Base-by-base conservation (phyloP, 2,888 invertebrate species). In the Ceriagrion tenellum region DNA sequence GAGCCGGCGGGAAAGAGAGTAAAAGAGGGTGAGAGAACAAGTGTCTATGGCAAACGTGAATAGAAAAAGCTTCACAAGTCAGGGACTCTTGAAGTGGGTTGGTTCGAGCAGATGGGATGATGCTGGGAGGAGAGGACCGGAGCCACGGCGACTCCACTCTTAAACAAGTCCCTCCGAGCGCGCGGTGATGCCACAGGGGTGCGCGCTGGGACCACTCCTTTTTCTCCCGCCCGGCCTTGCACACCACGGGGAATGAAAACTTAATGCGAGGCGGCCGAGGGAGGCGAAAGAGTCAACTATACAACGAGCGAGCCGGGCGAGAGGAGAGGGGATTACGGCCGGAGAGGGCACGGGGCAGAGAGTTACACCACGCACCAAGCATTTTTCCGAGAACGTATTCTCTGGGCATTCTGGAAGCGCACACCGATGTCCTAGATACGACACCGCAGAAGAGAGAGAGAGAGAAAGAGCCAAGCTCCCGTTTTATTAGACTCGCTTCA, bases 231-330 rank as follows among this genome's bases (percentile, higher is more conserved):
- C 47, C 40, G 63, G 18, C 16, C 81, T 81, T 35, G 13, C 81
- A 81, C 81, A 81, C 93, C 47, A 40, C 93, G 16, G 26, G 18
- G 93, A 93, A 93, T 93, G 93, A 93, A 93, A 93, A 93, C 93
- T 74, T 93, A 93, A 93, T 93, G 93, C 47, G 93, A 13, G 91
- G n/a, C 59, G 12, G 20, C 8, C 56, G 23, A 40, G 47, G 93
- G 93, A 47, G 69, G 55, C 47, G 93, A 93, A 93, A 93, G 63
- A 69, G 40, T 40, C 63, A 55, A 93, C 47, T n/a, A 23, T 3
- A 40, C n/a, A 69, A 40, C 13, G 59, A 59, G 20, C 91, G 13
- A 10, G 69, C 47, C 47, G 47, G 8, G 47, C 26, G 81, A 1
- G 81, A 35, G 81, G 35, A 35, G 81, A 81, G 81, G 81, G 16